Evolutionary conservation across 1,140 invertebrate species (phyloP).

Genomic region (Heliothis virescens): DNA sequence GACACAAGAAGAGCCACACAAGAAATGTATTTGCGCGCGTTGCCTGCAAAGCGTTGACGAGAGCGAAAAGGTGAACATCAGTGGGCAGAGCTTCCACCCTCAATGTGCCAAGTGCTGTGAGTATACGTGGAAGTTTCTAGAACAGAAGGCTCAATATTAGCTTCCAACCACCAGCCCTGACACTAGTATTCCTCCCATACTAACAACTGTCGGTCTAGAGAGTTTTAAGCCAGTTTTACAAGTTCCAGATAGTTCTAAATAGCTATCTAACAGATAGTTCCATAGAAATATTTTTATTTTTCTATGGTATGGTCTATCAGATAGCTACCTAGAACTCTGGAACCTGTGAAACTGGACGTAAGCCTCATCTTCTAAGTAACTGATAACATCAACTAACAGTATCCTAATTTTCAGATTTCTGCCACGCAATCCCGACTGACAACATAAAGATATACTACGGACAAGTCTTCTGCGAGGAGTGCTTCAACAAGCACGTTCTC

Average conservation of each 20-base stretch:
- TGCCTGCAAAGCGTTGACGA: conserved; percentile 72
- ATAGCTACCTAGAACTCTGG: no score
- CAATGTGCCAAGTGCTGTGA: conserved; percentile 78
- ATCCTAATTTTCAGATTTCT: conserved; percentile 66
- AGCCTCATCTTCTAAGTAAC: conserved; percentile 8
- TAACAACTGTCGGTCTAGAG: no score
- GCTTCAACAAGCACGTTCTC: conserved; percentile 74
- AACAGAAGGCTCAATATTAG: no score
- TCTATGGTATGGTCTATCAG: no score
- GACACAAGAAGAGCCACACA: conserved; percentile 54
- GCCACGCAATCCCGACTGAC: conserved; percentile 67
- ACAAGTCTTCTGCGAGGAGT: conserved; percentile 80
- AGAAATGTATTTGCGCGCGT: conserved; percentile 68
- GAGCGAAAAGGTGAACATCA: conserved; percentile 65
- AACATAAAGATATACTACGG: conserved; percentile 79
- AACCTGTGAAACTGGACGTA: no score
- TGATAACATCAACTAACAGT: not conserved
- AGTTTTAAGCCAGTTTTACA: no score
- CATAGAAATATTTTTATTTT: no score
- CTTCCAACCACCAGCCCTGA: no score
- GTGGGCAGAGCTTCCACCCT: conserved; percentile 71
- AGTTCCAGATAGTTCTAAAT: no score
- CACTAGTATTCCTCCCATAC: no score
- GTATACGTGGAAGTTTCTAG: conserved; percentile 39
- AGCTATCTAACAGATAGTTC: no score